Base-by-base conservation (phyloP, 2,797 vertebrate species). In the Pelochelys cantorii region DNA sequence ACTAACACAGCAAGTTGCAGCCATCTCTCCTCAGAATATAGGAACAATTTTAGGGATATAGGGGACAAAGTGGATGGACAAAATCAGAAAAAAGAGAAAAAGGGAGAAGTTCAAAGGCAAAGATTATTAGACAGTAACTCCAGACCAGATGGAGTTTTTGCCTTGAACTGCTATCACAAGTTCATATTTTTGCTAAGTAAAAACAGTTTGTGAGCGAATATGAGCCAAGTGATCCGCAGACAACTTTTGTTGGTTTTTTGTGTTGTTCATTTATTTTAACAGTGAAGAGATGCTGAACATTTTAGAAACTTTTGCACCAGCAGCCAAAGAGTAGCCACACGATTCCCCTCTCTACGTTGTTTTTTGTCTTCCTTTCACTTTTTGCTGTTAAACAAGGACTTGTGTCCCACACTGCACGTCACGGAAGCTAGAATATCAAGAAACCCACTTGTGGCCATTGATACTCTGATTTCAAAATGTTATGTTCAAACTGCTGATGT, bases 141-240 rank as follows among this genome's bases (percentile, higher is more conserved):
- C 54, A 91, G 68, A 89, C 17, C 74, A 85, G 80, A 92, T 11
- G 78, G 42, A 9, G 0, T 83, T 89, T 81, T 89, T 81, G 81
- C 86, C 83, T 86, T 54, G 14, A 94, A 82, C 62, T 75, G 82
- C 1, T 85, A 93, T 0, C 23, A 55, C 2, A 27, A 89, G 79
- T 0, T 55, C n/a, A 0, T 83, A 92, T 86, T 94, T 95, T 88
- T 93, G 75, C 81, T 62, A 90, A 93, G n/a, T 75, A 96, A 94
- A 95, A 20, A 48, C 6, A 88, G 56, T 15, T 60, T 88, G 77
- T 52, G 27, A 87, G 86, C 12, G 12, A 92, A 68, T 1, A 1
- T n/a, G 57, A 96, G 31, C 65, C 77, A 86, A 42, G 54, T 91
- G 60, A 29, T 65, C 80, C 92, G 4, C 15, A 74, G 4, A 37